Conservation (phyloP, 2,888 invertebrate genomes). For the Agrotis exclamationis region DNA sequence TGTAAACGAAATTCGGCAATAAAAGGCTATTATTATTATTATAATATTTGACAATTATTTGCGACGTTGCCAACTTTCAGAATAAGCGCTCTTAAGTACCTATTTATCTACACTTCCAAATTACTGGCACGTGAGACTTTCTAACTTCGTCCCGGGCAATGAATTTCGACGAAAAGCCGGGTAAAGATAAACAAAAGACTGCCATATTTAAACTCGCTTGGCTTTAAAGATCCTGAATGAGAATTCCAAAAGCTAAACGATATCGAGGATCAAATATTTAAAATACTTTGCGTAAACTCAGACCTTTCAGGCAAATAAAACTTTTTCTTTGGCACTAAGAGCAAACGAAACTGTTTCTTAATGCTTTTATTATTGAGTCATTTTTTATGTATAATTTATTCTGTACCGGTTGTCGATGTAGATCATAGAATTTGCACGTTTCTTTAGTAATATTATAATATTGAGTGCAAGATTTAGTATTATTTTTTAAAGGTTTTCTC, state of each 20-base stretch:
- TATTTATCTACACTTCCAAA: background rate
- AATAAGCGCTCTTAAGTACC: too few relatives aligned
- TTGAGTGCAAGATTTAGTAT: conserved; percentile 22
- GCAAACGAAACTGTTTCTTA: conserved; percentile 28
- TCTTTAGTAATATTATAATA: background rate
- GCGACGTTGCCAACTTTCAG: too few relatives aligned
- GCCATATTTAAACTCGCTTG: conserved; percentile 2
- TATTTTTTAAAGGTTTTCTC: conserved; percentile 8
- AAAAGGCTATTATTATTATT: too few relatives aligned
- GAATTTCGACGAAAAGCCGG: background rate
- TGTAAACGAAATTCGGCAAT: too few relatives aligned
- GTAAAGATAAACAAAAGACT: conserved; percentile 11
- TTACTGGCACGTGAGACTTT: background rate
- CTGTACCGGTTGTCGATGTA: conserved; percentile 55
- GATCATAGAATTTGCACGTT: conserved; percentile 29
- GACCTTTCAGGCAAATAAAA: conserved; percentile 17
- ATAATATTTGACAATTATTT: too few relatives aligned
- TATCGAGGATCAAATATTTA: conserved; percentile 39
- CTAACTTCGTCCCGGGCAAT: background rate
- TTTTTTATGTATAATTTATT: conserved; percentile 36
- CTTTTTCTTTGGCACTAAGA: conserved; percentile 9
- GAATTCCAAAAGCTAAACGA: conserved; percentile 36
- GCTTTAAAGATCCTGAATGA: conserved; percentile 24
- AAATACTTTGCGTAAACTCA: conserved; percentile 31
- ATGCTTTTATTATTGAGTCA: background rate